Evolutionary conservation across 2,888 invertebrate species (phyloP), one percentile per base, ranked within the genome.

Genomic region (Brenthis daphne): DNA sequence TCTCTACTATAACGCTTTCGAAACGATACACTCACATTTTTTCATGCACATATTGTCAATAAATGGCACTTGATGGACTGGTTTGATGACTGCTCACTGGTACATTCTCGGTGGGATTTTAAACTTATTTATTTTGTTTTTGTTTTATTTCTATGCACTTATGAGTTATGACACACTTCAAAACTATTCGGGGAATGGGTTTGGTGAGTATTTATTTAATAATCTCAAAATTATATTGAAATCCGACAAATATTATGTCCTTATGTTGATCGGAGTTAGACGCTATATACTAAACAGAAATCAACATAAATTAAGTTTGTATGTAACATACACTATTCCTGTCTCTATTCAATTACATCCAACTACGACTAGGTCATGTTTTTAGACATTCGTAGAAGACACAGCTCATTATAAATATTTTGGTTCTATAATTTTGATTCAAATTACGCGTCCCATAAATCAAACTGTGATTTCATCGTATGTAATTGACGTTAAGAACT

Each of bases 401-500:
- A 43, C 16, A n/a, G 16, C 37, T 37, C 37, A 57, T 54, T 58
- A 58, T 24, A 58, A n/a, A 58, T 58, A 58, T 58, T 58, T 58
- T 58, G 37, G 24, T 58, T 8, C 47, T 58, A 48, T 50, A 50
- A 60, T 60, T 60, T 48, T n/a, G 50, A 48, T 60, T 29, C 48
- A 3, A 60, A 57, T 24, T 4, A 60, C 58, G 58, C 47, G 48
- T 48, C 48, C 29, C 48, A n/a, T 48, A 29, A 48, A 50, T 51
- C 61, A 66, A 85, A 85, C 83, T 82, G 84, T 78, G 85, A 81
- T 85, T 83, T 90, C 89, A 90, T 89, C 85, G 81, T 77, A 85
- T 78, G 84, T 88, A 90, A 90, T 89, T 89, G 88, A 84, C 81
- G 84, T 76, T 77, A 75, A 79, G 76, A 14, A 76, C 81, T 75